These are phyloP conservation scores for Etheostoma cragini DNA, from an alignment of 2,113 vertebrate species.

Conservation along the genomic window DNA sequence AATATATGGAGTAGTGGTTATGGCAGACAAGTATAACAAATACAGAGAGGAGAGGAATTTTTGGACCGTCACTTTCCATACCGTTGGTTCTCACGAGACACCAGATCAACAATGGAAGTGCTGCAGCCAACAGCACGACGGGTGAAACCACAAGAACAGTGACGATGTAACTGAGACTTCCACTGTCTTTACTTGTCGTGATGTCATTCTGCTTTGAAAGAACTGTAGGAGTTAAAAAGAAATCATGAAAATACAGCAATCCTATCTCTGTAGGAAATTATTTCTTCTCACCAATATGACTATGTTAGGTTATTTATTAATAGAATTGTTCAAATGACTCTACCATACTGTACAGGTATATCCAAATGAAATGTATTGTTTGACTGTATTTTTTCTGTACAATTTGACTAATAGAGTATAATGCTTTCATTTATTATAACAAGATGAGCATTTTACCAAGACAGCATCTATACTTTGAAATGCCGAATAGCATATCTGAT, in stretches of 20 bases:
- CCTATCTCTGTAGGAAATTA: background rate
- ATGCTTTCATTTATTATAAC: background rate
- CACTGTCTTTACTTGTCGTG: accelerated
- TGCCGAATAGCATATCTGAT: background rate
- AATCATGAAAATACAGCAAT: constrained; percentile 31
- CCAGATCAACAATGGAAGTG: constrained; percentile 43
- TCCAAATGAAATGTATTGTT: background rate
- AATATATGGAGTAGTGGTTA: background rate
- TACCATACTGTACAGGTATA: background rate
- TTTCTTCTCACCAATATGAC: background rate
- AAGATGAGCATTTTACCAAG: background rate
- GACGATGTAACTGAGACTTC: background rate
- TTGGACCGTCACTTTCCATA: background rate
- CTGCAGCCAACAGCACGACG: constrained; percentile 26
- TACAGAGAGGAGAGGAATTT: background rate
- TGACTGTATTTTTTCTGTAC: background rate
- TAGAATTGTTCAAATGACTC: background rate
- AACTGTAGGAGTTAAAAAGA: constrained; percentile 66
- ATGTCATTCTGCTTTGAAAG: background rate
- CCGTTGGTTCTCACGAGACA: constrained; percentile 51
- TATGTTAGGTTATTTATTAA: background rate
- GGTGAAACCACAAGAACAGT: constrained; percentile 40
- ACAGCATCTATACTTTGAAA: background rate
- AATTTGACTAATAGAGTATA: background rate
- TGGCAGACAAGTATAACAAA: background rate